Evolutionary conservation across 1,140 invertebrate genomes (phyloP), one percentile per base, ranked within the genome.

Genomic region (Vanessa atalanta): DNA sequence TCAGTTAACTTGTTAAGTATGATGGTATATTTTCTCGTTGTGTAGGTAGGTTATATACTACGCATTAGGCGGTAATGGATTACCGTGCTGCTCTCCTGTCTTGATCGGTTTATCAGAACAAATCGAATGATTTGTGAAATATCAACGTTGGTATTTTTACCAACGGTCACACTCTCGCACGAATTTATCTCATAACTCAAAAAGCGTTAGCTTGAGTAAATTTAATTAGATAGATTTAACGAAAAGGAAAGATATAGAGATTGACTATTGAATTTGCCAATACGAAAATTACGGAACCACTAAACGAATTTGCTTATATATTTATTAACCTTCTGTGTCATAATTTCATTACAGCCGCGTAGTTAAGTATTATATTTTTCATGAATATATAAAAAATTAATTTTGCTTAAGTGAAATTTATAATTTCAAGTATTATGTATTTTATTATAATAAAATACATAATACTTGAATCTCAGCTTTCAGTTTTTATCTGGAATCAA

Each of bases 151-250:
- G 70, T 70, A 50, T 15, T 70, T 47, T 47, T 70, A 72, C 78
- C 80, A 70, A 72, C 20, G 68, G 60, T 80, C 79, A 80, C 84
- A 76, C 86, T 85, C 86, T 88, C 84, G 81, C 86, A 70, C 84
- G 83, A 78, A 85, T 82, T 77, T 72, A 47, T 68, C 75, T 69
- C 70, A 68, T 79, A 69, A 69, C 64, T 76, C 47, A 63, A 65
- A 53, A 50, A 16, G 61, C 48, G 61, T 53, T 43, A 55, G 50
- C 26, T 53, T 23, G 47, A 53, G 43, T 67, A 69, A 69, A 76
- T 9, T 47, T 47, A 61, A 55, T 20, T 60, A 60, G n/a, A 26
- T 3, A n/a, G 51, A 9, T 57, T 14, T 53, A 43, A 43, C 1
- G 53, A 55, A 55, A 55, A 20, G 53, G 1, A 23, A 57, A 2